Conservation (phyloP, 2,797 vertebrate species). For the Ptychobarbus kaznakovi region DNA sequence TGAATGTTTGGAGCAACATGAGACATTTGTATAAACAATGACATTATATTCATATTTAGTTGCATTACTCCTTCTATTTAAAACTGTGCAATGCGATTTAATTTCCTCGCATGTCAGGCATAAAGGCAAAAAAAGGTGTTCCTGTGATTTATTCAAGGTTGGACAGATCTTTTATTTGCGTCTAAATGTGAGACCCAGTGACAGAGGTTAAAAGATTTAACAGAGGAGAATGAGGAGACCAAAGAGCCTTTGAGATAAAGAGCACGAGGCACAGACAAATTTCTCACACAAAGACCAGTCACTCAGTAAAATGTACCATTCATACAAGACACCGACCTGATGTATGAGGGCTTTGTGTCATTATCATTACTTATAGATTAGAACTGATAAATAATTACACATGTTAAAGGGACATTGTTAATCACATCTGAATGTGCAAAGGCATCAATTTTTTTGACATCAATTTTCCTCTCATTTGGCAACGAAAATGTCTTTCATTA, state of each 20-base stretch:
- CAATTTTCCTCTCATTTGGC: slow-evolving; percentile 39
- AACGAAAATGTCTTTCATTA: slow-evolving; percentile 45
- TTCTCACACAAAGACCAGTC: slow-evolving; percentile 15
- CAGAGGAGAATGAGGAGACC: slow-evolving; percentile 42
- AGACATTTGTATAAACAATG: neutral
- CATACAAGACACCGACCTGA: slow-evolving; percentile 49
- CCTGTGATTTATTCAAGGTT: slow-evolving; percentile 26
- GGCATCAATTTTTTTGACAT: slow-evolving; percentile 12
- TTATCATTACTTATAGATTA: slow-evolving; percentile 33
- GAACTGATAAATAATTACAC: slow-evolving; percentile 33
- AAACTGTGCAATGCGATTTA: neutral
- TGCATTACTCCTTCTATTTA: neutral
- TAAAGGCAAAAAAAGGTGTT: neutral
- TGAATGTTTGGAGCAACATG: neutral
- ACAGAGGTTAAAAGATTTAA: slow-evolving; percentile 39
- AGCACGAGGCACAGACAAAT: slow-evolving; percentile 3
- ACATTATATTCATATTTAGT: neutral
- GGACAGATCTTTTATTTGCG: slow-evolving; percentile 28
- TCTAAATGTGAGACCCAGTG: slow-evolving; percentile 2
- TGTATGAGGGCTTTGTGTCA: slow-evolving; percentile 35
- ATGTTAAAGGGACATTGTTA: slow-evolving; percentile 63
- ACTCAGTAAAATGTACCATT: slow-evolving; percentile 28
- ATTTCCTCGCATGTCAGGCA: slow-evolving; percentile 18
- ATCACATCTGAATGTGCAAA: slow-evolving; percentile 37
- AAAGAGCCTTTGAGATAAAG: slow-evolving; percentile 38